Percentiles rank a stretch among this genome's conserved stretches.
Conservation (phyloP, 2,888 invertebrate species). For the Notodonta dromedarius region DNA sequence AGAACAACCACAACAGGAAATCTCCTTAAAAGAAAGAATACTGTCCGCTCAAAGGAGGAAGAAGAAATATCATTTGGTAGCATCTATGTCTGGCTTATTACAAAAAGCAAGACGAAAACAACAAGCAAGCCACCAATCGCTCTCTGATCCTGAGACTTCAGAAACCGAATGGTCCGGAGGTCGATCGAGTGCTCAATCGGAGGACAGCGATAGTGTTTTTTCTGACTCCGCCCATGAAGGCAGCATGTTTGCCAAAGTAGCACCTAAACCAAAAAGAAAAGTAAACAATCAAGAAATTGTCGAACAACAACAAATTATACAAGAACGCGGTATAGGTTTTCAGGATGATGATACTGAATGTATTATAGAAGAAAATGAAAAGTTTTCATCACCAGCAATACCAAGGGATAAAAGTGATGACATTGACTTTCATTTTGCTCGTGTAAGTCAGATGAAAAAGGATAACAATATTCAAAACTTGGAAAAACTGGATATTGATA, state of each 20-base stretch:
- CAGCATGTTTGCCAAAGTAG: slow-evolving; percentile 86
- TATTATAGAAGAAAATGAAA: slow-evolving; percentile 69
- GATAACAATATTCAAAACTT: slow-evolving; percentile 75
- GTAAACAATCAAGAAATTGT: slow-evolving; percentile 78
- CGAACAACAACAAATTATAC: slow-evolving; percentile 77
- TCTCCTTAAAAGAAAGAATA: slow-evolving; percentile 76
- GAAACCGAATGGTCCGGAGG: slow-evolving; percentile 88
- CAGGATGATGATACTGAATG: slow-evolving; percentile 62
- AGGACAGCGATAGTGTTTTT: slow-evolving; percentile 90
- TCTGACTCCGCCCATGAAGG: slow-evolving; percentile 87
- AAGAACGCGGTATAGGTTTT: slow-evolving; percentile 73
- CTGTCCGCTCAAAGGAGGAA: slow-evolving; percentile 85
- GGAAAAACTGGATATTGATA: slow-evolving; percentile 83
- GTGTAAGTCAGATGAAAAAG: slow-evolving; percentile 82
- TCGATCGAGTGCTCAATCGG: slow-evolving; percentile 87
- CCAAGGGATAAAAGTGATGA: slow-evolving; percentile 80
- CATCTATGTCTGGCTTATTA: slow-evolving; percentile 93
- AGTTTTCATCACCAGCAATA: slow-evolving; percentile 48
- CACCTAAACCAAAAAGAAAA: slow-evolving; percentile 73
- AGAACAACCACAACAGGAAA: slow-evolving; percentile 78
- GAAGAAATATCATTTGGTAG: slow-evolving; percentile 91
- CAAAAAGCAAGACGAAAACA: slow-evolving; percentile 92
- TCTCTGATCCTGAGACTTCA: slow-evolving; percentile 91
- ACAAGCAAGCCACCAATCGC: slow-evolving; percentile 85
- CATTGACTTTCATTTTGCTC: slow-evolving; percentile 80